Percentiles rank a stretch among this genome's conserved stretches.
phyloP scores from a whole-genome alignment of 2,113 vertebrate genomes.

The Bos indicus region DNA sequence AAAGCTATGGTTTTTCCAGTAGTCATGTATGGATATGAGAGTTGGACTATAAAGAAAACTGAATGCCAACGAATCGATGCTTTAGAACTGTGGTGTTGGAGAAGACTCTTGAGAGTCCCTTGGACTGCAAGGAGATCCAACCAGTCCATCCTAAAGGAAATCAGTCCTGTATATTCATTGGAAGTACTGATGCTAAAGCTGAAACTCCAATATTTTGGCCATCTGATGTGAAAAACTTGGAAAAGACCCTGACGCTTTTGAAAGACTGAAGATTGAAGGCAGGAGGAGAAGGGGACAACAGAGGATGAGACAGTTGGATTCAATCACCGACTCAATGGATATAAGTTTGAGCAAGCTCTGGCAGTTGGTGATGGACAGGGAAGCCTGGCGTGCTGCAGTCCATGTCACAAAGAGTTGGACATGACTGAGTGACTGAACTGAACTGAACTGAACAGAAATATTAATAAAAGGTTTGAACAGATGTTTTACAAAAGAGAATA shows the following conservation, averaged over 20 bases:
- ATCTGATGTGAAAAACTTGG: neutral
- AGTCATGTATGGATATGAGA: no score
- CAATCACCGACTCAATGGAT: neutral
- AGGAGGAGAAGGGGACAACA: neutral
- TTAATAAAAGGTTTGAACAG: neutral
- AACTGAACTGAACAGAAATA: neutral
- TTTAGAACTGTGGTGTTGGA: neutral
- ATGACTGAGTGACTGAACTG: neutral
- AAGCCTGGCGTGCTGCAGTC: neutral
- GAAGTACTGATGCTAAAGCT: neutral
- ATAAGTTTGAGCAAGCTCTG: neutral
- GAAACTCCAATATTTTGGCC: neutral
- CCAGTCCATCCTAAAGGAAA: neutral
- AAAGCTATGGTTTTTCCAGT: no score
- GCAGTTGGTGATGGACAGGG: neutral
- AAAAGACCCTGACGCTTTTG: neutral
- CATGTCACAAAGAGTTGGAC: neutral
- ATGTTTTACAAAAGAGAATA: neutral
- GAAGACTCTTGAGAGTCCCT: neutral
- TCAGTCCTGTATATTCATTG: neutral
- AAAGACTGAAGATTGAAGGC: neutral
- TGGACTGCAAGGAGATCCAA: neutral
- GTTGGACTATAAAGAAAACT: no score
- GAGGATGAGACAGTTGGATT: neutral
- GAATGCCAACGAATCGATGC: neutral